Evolutionary conservation across 2,888 invertebrate genomes (phyloP).

Genomic region (Lasioglossum figueresi): DNA sequence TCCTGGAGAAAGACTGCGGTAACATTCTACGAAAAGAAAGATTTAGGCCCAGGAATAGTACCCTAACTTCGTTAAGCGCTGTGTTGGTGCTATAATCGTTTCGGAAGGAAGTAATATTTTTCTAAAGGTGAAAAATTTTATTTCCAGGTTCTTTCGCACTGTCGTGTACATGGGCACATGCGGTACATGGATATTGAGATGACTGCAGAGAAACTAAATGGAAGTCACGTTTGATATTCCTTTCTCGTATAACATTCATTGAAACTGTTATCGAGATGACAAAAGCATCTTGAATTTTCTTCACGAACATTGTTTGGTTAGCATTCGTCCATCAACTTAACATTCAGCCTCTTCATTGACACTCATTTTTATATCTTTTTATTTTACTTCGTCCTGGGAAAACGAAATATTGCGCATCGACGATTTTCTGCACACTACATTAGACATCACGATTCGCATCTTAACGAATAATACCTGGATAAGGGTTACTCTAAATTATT

Average conservation of each 20-base stretch:
- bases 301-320: slow-evolving; percentile 70
- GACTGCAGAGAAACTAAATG: slow-evolving; percentile 72
- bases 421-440: slow-evolving; percentile 18
- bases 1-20: background rate
- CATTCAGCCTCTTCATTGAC: slow-evolving; percentile 36
- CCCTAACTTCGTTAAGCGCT: slow-evolving; percentile 8
- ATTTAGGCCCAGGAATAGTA: slow-evolving; percentile 14
- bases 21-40: slow-evolving; percentile 17
- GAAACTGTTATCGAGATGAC: slow-evolving; percentile 68
- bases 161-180: slow-evolving; percentile 68
- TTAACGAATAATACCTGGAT: slow-evolving; percentile 69
- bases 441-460: slow-evolving; percentile 47
- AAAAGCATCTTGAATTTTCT: slow-evolving; percentile 63
- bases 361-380: slow-evolving; percentile 4
- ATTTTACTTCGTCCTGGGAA: background rate
- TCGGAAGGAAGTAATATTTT: slow-evolving; percentile 56
- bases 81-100: slow-evolving; percentile 10
- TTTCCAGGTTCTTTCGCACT: slow-evolving; percentile 76
- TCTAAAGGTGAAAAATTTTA: slow-evolving; percentile 75
- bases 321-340: slow-evolving; percentile 59
- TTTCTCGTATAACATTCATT: slow-evolving; percentile 66
- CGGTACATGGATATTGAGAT: slow-evolving; percentile 72
- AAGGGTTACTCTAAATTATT: slow-evolving; percentile 69
- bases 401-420: slow-evolving; percentile 9
- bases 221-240: slow-evolving; percentile 69